Evolutionary conservation across 2,113 vertebrate genomes (phyloP).

Genomic region (Oxyruncus cristatus): DNA sequence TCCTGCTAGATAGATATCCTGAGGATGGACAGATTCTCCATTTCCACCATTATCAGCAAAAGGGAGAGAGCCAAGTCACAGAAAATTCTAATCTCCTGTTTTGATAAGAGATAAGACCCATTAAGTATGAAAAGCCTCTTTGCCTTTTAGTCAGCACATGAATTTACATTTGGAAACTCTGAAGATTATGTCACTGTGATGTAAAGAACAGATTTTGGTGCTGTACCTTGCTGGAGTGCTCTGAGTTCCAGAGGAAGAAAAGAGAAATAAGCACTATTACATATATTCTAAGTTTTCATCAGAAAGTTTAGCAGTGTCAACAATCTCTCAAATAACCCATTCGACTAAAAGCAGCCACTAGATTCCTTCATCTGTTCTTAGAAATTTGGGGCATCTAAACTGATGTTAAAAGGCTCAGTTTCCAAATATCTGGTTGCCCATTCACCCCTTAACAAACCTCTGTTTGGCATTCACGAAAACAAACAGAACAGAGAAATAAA

Average conservation of each 20-base stretch:
- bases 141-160: background rate
- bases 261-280: background rate
- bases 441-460: background rate
- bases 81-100: background rate
- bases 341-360: background rate
- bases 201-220: background rate
- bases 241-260: background rate
- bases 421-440: background rate
- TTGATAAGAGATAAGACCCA: background rate
- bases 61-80: background rate
- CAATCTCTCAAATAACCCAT: background rate
- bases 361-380: background rate
- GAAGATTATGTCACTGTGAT: background rate
- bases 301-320: background rate
- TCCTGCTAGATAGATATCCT: background rate
- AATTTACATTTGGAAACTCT: background rate
- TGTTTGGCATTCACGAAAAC: background rate
- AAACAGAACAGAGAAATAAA: background rate
- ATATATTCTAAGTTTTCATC: background rate
- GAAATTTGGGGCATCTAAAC: background rate
- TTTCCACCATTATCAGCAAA: background rate
- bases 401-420: background rate
- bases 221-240: background rate
- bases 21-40: background rate
- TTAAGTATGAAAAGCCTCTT: background rate